These are phyloP conservation scores for Polymixis lichenea DNA, from an alignment of 2,888 invertebrate species.

Conservation along the genomic window DNA sequence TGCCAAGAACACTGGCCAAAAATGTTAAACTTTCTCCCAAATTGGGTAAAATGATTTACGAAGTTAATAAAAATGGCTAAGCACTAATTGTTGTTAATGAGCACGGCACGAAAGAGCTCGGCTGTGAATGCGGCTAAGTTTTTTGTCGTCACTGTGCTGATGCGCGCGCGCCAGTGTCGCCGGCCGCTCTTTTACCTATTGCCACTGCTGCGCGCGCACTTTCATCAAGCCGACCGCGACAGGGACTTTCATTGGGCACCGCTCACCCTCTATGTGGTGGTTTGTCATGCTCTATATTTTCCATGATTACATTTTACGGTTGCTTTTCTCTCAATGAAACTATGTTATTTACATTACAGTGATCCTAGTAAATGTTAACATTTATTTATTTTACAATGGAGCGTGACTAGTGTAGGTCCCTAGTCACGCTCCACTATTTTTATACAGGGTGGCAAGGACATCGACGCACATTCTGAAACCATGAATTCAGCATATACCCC, in stretches of 20 bases:
- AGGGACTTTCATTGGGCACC: slow-evolving; percentile 77
- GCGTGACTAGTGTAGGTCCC: too few species aligned
- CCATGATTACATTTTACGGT: slow-evolving; percentile 40
- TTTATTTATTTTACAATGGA: too few species aligned
- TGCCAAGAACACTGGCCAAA: slow-evolving; percentile 45
- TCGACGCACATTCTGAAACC: too few species aligned
- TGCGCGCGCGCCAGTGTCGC: slow-evolving; percentile 77
- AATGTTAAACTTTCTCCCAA: slow-evolving; percentile 50
- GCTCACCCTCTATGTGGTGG: slow-evolving; percentile 60
- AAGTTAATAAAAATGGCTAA: slow-evolving; percentile 54
- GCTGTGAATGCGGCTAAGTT: slow-evolving; percentile 65
- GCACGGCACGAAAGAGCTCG: slow-evolving; percentile 70
- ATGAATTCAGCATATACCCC: too few species aligned
- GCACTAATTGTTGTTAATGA: slow-evolving; percentile 67
- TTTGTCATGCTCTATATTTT: slow-evolving; percentile 66
- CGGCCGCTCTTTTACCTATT: slow-evolving; percentile 79
- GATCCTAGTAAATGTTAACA: too few species aligned
- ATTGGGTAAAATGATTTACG: slow-evolving; percentile 53
- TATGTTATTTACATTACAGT: slow-evolving; percentile 16
- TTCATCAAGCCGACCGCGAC: slow-evolving; percentile 74
- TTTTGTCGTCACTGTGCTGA: slow-evolving; percentile 74
- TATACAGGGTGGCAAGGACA: too few species aligned
- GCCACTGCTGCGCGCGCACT: slow-evolving; percentile 75
- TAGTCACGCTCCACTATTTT: too few species aligned
- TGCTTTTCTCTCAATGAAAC: slow-evolving; percentile 41